These are phyloP conservation scores for Capitulum mitella DNA, from an alignment of 2,888 invertebrate species.

Conservation along the genomic window DNA sequence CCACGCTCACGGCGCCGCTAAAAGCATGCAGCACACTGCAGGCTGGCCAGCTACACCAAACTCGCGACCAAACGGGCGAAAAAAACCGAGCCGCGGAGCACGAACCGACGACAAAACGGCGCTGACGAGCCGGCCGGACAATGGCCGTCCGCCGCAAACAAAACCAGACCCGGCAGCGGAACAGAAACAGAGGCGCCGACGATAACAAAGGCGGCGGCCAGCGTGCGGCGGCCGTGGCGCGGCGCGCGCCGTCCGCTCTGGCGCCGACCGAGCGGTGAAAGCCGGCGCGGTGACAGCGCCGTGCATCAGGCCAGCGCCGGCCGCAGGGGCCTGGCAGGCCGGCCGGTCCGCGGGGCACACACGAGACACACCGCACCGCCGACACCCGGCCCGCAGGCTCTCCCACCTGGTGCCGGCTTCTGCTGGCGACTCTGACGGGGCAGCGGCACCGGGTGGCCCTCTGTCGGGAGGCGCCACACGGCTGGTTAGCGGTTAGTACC, in stretches of 20 bases:
- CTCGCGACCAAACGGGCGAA: background rate
- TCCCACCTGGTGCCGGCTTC: background rate
- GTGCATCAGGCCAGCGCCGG: background rate
- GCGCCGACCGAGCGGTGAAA: background rate
- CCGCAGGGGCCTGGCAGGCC: background rate
- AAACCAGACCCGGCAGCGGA: background rate
- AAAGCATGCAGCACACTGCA: too few species aligned
- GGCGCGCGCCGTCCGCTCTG: background rate
- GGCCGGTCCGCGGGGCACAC: too few species aligned
- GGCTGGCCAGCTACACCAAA: background rate
- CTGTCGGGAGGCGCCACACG: constrained; percentile 5
- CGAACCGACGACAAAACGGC: background rate
- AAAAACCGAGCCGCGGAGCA: background rate
- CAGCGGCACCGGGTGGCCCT: constrained; percentile 19
- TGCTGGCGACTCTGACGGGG: constrained; percentile 16
- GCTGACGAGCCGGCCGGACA: background rate
- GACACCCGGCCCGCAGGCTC: background rate
- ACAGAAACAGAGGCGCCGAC: background rate
- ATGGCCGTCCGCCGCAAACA: background rate
- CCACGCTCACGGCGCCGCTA: too few species aligned
- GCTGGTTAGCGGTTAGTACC: too few species aligned
- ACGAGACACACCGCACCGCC: background rate
- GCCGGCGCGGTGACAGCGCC: background rate
- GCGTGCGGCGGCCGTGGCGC: background rate
- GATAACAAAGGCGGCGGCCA: background rate